Evolutionary conservation across 2,888 invertebrate genomes (phyloP), one percentile per base, ranked within the genome.

Genomic region (Ryuthela nishihirai): DNA sequence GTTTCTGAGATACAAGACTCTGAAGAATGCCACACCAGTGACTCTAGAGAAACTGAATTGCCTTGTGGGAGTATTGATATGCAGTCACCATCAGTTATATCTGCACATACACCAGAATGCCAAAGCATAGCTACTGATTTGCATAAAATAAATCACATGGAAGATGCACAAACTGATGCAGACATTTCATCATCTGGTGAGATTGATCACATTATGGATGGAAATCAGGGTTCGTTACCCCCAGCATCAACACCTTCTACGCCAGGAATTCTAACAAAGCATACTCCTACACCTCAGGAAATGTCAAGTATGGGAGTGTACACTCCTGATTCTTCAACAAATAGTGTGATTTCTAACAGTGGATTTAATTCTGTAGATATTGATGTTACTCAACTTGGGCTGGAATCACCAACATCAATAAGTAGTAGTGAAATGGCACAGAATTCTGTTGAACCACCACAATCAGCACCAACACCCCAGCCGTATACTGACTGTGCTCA

Each of bases 381-480:
- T 58, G 91, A 89, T 72, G 88, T 89, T 1, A 83, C 83, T 54
- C 88, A 88, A 71, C 74, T 91, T 54, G 89, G 88, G 0, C 76
- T 93, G 64, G 92, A 92, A 72, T 91, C 92, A 0, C 91, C 93
- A 0, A 85, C 88, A 0, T 88, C 89, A 34, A 89, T 92, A 65
- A 85, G 76, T 55, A 77, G 88, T 1, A 88, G 85, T 40, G 90
- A 92, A 72, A 81, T 91, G 75, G 85, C 86, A 84, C 88, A 88
- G 67, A 83, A 81, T 70, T 80, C 84, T 0, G 81, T 82, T 0
- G 84, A 84, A 66, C 77, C 78, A 25, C 76, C 77, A 34, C 65
- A 70, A 44, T 67, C 67, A 12, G 25, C 64, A 10, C 62, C 46
- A 25, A 54, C 75, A 80, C 68, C 70, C 5, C 70, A 68, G 43